Evolutionary conservation across 2,888 invertebrate species (phyloP).

Genomic region (Platynereis dumerilii): DNA sequence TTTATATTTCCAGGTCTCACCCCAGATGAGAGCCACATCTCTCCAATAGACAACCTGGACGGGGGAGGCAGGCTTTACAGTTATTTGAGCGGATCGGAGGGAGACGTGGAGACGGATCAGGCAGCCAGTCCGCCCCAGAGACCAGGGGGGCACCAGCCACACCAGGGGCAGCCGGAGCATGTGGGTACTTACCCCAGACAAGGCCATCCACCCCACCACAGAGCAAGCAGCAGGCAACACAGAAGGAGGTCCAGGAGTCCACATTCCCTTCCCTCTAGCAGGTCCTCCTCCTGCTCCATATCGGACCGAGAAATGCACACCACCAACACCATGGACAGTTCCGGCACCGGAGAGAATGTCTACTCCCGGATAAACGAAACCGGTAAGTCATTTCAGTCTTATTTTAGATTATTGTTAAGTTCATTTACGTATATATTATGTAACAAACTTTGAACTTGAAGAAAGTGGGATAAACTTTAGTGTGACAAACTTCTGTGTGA

Average conservation of each 20-base stretch:
- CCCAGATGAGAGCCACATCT: conserved; percentile 42
- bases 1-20: conserved; percentile 40
- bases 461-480: too few species aligned
- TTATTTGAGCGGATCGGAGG: conserved; percentile 56
- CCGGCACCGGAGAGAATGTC: conserved; percentile 30
- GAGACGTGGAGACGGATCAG: conserved; percentile 46
- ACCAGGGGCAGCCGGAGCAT: background rate
- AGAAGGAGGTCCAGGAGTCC: conserved; percentile 19
- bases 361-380: conserved; percentile 37
- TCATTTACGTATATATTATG: background rate
- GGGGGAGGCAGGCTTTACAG: conserved; percentile 37
- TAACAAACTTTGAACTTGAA: too few species aligned
- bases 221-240: conserved; percentile 4
- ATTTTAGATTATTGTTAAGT: background rate
- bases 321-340: conserved; percentile 29
- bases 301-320: conserved; percentile 16
- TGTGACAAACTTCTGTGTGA: too few species aligned
- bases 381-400: conserved; percentile 18
- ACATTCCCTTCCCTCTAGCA: conserved; percentile 23
- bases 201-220: background rate
- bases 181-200: background rate
- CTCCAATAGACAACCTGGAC: conserved; percentile 37
- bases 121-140: conserved; percentile 20
- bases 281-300: conserved; percentile 16
- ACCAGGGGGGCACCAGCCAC: background rate